A percentile compares a stretch with the other conserved stretches of the same genome.
phyloP scores from a whole-genome alignment of 2,113 vertebrate species.

The Gallinago paraguaiae region DNA sequence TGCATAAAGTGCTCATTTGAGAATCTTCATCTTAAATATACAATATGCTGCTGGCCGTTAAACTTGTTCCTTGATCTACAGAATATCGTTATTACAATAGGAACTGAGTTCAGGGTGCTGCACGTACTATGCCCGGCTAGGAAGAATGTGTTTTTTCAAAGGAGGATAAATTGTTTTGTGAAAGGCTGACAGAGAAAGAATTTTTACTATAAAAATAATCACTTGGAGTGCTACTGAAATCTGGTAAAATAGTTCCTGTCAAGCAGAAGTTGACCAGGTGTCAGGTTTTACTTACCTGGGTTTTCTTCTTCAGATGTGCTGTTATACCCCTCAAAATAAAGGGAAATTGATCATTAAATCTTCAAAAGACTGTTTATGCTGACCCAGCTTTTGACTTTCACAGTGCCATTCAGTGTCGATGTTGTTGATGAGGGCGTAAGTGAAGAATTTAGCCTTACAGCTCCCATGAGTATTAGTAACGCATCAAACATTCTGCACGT shows the following conservation, averaged over 20 bases:
- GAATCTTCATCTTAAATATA: not conserved
- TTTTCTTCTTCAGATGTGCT: not conserved
- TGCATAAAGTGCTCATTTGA: not conserved
- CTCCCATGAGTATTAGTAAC: not conserved
- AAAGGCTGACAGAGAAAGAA: not conserved
- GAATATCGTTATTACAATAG: not conserved
- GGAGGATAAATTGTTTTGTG: not conserved
- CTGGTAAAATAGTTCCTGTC: not conserved
- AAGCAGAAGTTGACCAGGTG: not conserved
- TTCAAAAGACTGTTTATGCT: not conserved
- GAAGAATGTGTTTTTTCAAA: not conserved
- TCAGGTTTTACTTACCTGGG: not conserved
- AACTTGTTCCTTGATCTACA: not conserved
- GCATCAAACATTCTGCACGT: not conserved
- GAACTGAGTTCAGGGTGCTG: not conserved
- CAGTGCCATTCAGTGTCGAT: not conserved
- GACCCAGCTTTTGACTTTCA: not conserved
- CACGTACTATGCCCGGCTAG: not conserved
- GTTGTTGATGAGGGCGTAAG: not conserved
- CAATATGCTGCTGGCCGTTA: not conserved
- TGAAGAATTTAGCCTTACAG: not conserved
- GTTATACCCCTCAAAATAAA: not conserved
- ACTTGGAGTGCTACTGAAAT: not conserved
- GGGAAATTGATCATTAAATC: slow-evolving; percentile 10
- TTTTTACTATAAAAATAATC: not conserved